phyloP scores from a whole-genome alignment of 2,797 vertebrate species.

The Macropus fuliginosus region DNA sequence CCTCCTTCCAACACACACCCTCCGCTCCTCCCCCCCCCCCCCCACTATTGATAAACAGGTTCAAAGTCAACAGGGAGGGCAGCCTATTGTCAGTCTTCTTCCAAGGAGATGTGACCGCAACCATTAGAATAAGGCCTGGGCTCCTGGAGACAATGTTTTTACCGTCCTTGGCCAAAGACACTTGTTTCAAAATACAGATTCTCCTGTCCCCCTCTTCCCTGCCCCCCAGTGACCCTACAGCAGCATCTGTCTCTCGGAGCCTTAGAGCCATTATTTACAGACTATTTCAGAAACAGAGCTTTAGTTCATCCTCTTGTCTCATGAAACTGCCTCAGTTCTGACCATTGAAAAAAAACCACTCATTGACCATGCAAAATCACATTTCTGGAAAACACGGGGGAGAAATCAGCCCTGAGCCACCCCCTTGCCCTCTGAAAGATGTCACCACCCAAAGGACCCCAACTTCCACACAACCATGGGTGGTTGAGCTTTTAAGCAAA shows the following conservation, averaged over 20 bases:
- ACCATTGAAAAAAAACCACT: constrained; percentile 14
- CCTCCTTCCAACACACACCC: neutral
- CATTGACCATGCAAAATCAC: constrained; percentile 52
- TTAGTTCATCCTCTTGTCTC: constrained; percentile 22
- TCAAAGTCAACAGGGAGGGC: constrained; percentile 34
- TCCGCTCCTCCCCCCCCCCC: constrained; percentile 14
- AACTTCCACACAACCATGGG: constrained; percentile 17
- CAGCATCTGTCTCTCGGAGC: constrained; percentile 54
- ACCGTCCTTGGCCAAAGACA: constrained; percentile 49
- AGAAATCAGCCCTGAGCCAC: neutral
- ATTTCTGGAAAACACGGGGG: neutral
- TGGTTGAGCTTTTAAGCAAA: constrained; percentile 51
- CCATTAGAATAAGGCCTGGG: constrained; percentile 73
- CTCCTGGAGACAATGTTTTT: constrained; percentile 53
- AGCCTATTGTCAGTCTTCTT: constrained; percentile 38
- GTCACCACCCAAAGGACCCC: constrained; percentile 43
- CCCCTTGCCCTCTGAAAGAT: neutral
- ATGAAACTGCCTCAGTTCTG: constrained; percentile 32
- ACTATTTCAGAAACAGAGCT: constrained; percentile 65
- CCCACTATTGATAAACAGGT: constrained; percentile 68
- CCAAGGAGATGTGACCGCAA: constrained; percentile 58
- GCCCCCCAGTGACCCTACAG: constrained; percentile 64
- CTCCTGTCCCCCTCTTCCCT: constrained; percentile 70
- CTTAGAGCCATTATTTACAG: constrained; percentile 64
- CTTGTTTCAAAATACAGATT: constrained; percentile 76